Evolutionary conservation across 2,113 vertebrate species (phyloP), one percentile per base, ranked within the genome.

Genomic region (Osmerus mordax): DNA sequence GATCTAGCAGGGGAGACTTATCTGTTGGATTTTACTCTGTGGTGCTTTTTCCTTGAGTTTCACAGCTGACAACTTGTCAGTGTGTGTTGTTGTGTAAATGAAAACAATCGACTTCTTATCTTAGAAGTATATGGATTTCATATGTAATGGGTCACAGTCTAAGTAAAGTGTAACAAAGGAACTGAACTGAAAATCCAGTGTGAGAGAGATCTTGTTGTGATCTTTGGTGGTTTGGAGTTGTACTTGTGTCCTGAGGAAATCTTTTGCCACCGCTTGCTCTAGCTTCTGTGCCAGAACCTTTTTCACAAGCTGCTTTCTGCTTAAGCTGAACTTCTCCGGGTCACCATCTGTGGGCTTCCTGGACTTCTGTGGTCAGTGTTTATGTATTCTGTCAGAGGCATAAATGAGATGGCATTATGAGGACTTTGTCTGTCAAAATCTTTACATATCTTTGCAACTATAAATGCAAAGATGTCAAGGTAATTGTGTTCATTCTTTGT

Each of bases 371-470:
- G 59, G 73, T 86, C 70, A 76, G 70, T 77, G 69, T 85, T 75
- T 80, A 69, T 77, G 69, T 69, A 74, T 81, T 71, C 66, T 83
- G 70, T 80, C 65, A 53, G 55, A 14, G 61, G 82, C 90, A 90
- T 92, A 90, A 90, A 91, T 87, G 87, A 75, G 15, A 73, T 81
- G 79, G 53, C 85, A 84, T 91, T 90, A 89, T 88, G 88, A 84
- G 84, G 71, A 70, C 74, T 52, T 70, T 84, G 74, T 81, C 75
- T 69, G 74, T 70, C 73, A 41, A 67, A 16, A 14, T 32, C 28
- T 75, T 88, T 63, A 72, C 76, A 21, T 80, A 89, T 88, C 86
- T 91, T 89, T 89, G 89, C 82, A 25, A 54, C 85, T 66, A 29
- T 19, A 36, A 75, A 59, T 79, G 84, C 87, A 90, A 88, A 90